Evolutionary conservation across 2,888 invertebrate species (phyloP).

Genomic region (Linyphia triangularis): DNA sequence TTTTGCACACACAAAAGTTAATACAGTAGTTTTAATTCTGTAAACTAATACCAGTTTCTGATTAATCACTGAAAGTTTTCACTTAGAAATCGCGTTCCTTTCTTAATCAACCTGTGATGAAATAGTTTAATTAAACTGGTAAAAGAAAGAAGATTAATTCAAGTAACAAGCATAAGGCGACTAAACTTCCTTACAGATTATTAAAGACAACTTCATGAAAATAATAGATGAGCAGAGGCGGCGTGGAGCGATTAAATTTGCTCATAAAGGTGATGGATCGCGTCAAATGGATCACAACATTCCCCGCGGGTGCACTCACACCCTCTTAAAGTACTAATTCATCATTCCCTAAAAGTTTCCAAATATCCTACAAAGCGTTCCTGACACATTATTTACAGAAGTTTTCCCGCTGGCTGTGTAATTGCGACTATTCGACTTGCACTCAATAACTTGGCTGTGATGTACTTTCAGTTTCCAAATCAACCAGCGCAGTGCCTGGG

Average conservation of each 20-base stretch:
- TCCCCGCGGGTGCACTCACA: constrained; percentile 47
- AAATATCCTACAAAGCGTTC: constrained; percentile 37
- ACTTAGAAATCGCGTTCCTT: no score
- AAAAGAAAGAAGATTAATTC: no score
- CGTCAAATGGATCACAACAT: constrained; percentile 18
- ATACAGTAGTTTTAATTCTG: no score
- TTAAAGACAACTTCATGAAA: background rate
- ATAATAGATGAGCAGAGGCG: constrained; percentile 23
- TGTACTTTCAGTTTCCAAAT: background rate
- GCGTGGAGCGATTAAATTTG: constrained; percentile 45
- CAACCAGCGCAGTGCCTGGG: background rate
- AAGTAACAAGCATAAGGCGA: no score
- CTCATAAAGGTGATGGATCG: constrained; percentile 63
- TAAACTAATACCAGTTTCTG: no score
- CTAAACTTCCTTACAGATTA: no score
- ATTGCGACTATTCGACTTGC: background rate
- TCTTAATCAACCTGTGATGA: no score
- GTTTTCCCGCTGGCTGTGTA: constrained; percentile 28
- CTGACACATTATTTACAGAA: constrained; percentile 52
- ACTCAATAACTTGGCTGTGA: background rate
- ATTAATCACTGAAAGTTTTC: no score
- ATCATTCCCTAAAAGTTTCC: constrained; percentile 39
- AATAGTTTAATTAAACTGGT: no score
- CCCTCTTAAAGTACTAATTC: constrained; percentile 63
- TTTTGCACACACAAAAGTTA: no score